Percentiles rank a stretch among this genome's conserved stretches.
Evolutionary conservation across 1,140 invertebrate genomes (phyloP).

Genomic region (Pseudobourletiella spinata): DNA sequence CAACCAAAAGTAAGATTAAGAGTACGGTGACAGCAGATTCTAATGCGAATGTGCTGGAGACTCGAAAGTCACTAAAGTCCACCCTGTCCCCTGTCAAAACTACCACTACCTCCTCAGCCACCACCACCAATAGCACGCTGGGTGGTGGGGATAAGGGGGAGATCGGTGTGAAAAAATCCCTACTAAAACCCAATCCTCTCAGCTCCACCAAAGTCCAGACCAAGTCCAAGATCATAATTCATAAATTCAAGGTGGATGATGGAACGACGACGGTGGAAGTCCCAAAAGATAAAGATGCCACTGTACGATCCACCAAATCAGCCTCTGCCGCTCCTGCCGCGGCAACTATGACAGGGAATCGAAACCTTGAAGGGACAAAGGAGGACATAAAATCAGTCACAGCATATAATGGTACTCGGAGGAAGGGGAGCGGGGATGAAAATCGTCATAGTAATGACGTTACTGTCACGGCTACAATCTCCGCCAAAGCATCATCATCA

Average conservation of each 20-base stretch:
- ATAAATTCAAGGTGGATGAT: conserved; percentile 3
- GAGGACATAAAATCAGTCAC: neutral
- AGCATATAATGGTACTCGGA: too few relatives aligned
- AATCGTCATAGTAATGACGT: conserved; percentile 1
- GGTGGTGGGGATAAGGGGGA: neutral
- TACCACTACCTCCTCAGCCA: neutral
- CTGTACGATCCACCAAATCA: too few relatives aligned
- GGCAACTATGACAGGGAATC: neutral
- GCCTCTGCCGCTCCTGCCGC: too few relatives aligned
- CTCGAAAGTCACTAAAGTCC: neutral
- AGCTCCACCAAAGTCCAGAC: conserved; percentile 1
- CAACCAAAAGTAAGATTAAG: neutral
- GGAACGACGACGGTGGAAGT: neutral
- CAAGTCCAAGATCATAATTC: conserved; percentile 5
- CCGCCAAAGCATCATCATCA: neutral
- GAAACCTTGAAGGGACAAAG: neutral
- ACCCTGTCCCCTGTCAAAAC: neutral
- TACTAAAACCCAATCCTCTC: conserved; percentile 1
- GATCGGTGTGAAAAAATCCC: conserved; percentile 1
- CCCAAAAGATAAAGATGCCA: too few relatives aligned
- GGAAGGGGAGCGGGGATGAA: neutral
- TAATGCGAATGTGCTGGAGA: conserved; percentile 6
- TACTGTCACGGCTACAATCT: neutral
- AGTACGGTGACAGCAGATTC: neutral
- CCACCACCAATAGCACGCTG: neutral